Base-by-base conservation (phyloP, 2,888 invertebrate genomes). In the Volucella inanis region DNA sequence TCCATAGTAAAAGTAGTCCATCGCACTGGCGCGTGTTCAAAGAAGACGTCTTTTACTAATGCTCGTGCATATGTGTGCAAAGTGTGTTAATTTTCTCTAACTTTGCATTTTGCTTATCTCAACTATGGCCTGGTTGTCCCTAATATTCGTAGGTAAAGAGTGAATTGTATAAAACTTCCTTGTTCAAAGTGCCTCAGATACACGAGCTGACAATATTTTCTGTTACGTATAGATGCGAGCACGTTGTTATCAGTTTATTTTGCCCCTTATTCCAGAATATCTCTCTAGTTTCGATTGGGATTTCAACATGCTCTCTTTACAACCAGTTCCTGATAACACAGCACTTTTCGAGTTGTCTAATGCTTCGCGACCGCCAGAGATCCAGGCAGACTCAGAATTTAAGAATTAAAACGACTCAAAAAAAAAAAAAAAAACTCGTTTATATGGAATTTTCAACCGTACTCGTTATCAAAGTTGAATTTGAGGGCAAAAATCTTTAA, bases 271-370 rank as follows among this genome's bases (percentile, higher is more conserved):
- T 52, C 52, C 65, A 45, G 64, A 59, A 54, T 50, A 68, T 52
- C 68, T 68, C 38, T 38, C 55, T 67, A 8, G 43, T 49, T 50
- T 31, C 31, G 31, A 31, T 31, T 31, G 6, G 6, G 31, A 31
- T 31, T 31, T 31, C 31, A 31, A 31, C 31, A 31, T 68, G 49
- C 41, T 61, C 43, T 70, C 54, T 65, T 47, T 54, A 57, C 77
- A 72, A 68, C 67, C 64, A 72, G 38, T 68, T 78, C n/a, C 31
- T 64, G 78, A 72, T 72, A 78, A 83, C 49, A 31, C 31, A 57
- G 11, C 67, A 77, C 61, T 65, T 39, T 49, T 14, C 22, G 59
- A 9, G 64, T 57, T 11, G 8, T 50, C 76, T 57, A 43, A 31
- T 31, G 31, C 31, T 6, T 31, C 31, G 31, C 2, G 31, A 31